Percentiles rank a stretch among this genome's conserved stretches.
Evolutionary conservation across 2,797 vertebrate genomes (phyloP).

Genomic region (Ptychobarbus kaznakovi): DNA sequence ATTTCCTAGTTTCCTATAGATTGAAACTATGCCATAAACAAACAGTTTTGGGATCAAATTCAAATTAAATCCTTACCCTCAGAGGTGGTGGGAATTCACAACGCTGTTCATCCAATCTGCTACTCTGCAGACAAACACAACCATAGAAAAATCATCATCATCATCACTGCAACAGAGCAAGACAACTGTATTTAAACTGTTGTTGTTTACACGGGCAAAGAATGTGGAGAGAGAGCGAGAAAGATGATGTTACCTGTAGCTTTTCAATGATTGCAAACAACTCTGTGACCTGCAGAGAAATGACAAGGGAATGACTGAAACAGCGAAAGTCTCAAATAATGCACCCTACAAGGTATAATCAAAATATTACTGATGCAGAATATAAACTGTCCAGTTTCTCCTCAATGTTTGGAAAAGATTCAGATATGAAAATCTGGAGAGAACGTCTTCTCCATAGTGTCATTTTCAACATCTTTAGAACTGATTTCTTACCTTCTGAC

Average conservation of each 20-base stretch:
- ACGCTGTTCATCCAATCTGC: constrained; percentile 83
- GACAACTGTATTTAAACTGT: constrained; percentile 43
- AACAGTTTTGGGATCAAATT: background rate
- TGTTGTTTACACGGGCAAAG: constrained; percentile 38
- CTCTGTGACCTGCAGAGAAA: constrained; percentile 77
- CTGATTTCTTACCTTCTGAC: constrained; percentile 73
- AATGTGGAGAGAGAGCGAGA: constrained; percentile 20
- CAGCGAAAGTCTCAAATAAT: constrained; percentile 28
- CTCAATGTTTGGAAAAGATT: background rate
- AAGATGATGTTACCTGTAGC: constrained; percentile 78
- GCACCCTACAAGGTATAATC: background rate
- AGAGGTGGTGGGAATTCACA: constrained; percentile 82
- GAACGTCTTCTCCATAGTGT: background rate
- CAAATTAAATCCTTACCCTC: constrained; percentile 74
- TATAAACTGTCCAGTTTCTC: background rate
- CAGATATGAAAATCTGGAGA: background rate
- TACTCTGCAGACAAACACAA: constrained; percentile 74
- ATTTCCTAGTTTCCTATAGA: constrained; percentile 59
- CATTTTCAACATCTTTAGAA: background rate
- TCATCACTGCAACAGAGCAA: constrained; percentile 39
- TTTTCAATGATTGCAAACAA: constrained; percentile 86
- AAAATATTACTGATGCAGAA: background rate
- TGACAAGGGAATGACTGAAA: constrained; percentile 54
- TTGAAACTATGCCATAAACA: constrained; percentile 33
- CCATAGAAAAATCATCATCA: constrained; percentile 29